Percentiles rank a stretch among this genome's conserved stretches.
These are phyloP conservation scores for Resseliella maxima DNA, from an alignment of 2,888 invertebrate genomes.

Conservation along the genomic window DNA sequence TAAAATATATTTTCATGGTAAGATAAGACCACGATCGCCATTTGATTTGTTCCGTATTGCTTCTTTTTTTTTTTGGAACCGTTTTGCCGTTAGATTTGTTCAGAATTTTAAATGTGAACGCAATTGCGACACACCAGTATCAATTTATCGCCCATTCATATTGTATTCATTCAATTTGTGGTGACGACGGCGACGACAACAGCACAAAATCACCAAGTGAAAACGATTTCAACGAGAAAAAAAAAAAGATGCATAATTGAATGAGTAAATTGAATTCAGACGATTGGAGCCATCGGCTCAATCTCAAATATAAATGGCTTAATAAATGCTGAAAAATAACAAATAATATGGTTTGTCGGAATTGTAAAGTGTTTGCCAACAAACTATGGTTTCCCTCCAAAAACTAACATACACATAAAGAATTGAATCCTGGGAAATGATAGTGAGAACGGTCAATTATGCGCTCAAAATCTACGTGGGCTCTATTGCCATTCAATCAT, in stretches of 20 bases:
- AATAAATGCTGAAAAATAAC: conserved; percentile 33
- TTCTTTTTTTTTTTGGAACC: too few species aligned
- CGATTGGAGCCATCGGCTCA: neutral
- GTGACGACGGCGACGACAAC: too few species aligned
- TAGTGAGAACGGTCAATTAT: neutral
- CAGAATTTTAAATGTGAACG: neutral
- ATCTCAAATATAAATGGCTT: neutral
- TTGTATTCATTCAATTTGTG: neutral
- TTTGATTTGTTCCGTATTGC: too few species aligned
- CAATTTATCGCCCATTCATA: neutral
- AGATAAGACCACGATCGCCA: neutral
- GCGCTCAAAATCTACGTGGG: neutral
- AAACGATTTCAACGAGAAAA: neutral
- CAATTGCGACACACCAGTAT: neutral
- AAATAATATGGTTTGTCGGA: conserved; percentile 6
- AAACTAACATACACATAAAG: neutral
- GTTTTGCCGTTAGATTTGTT: conserved; percentile 3
- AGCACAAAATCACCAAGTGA: too few species aligned
- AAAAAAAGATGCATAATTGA: neutral
- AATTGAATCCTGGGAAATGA: neutral
- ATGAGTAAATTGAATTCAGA: neutral
- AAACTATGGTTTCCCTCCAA: conserved; percentile 8
- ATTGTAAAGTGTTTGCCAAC: conserved; percentile 32
- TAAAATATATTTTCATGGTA: neutral
- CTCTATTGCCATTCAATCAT: too few species aligned